phyloP scores from a whole-genome alignment of 1,140 invertebrate species.

The Bombyx mandarina region DNA sequence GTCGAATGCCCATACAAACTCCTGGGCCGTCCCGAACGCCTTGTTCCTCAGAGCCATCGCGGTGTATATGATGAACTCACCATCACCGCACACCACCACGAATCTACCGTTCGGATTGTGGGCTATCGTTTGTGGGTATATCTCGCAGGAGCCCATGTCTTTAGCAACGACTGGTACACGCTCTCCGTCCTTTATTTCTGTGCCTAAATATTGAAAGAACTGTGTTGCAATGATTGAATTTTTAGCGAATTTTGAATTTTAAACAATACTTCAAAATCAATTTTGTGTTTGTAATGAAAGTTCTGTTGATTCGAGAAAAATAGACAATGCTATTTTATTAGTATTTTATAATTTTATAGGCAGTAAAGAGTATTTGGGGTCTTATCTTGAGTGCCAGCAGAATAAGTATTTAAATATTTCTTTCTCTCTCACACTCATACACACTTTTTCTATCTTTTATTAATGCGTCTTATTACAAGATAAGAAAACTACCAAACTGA shows the following conservation, averaged over 20 bases:
- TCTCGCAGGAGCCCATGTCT: constrained; percentile 99
- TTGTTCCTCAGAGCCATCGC: constrained; percentile 99
- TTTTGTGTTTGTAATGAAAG: no score
- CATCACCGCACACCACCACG: constrained; percentile 99
- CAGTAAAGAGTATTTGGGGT: no score
- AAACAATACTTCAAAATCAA: no score
- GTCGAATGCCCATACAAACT: constrained; percentile 99
- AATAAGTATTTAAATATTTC: no score
- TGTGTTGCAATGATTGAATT: background rate
- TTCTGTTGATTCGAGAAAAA: no score
- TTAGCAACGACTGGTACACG: constrained; percentile 93
- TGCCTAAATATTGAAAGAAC: constrained; percentile 37
- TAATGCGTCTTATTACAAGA: no score
- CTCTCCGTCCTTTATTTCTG: constrained; percentile 91
- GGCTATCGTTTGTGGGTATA: constrained; percentile 98
- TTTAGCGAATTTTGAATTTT: background rate
- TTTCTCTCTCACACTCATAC: no score
- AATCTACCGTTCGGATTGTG: constrained; percentile 99
- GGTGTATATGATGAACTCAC: constrained; percentile 99
- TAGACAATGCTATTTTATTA: no score
- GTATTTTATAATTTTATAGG: no score
- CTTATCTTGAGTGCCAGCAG: no score
- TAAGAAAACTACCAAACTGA: no score
- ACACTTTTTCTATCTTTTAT: no score
- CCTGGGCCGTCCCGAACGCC: constrained; percentile 97